phyloP scores from a whole-genome alignment of 1,140 invertebrate species.

The Procambarus clarkii region DNA sequence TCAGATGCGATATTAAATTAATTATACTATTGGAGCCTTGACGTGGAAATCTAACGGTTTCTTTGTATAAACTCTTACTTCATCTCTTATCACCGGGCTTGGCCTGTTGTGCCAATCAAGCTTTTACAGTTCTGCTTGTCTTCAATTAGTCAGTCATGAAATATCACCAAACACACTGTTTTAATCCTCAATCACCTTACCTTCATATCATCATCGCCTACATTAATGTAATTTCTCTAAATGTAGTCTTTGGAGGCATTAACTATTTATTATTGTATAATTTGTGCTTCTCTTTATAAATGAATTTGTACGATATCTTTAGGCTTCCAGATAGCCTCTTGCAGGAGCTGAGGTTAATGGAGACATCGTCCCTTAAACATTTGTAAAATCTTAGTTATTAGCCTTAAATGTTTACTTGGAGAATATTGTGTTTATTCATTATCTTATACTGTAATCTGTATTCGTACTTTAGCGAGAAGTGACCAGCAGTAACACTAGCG shows the following conservation, averaged over 20 bases:
- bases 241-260: slow-evolving; percentile 35
- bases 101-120: not conserved
- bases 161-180: not conserved
- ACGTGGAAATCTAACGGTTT: no score
- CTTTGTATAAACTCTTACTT: no score
- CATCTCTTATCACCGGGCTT: not conserved
- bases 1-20: no score
- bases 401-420: not conserved
- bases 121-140: not conserved
- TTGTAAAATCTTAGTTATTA: not conserved
- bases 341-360: no score
- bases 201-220: not conserved
- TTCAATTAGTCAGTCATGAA: not conserved
- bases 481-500: not conserved
- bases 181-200: not conserved
- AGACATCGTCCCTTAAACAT: no score
- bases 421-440: slow-evolving; percentile 8
- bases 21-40: no score
- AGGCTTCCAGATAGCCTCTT: not conserved
- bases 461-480: slow-evolving; percentile 1
- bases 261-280: slow-evolving; percentile 15
- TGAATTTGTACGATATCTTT: not conserved
- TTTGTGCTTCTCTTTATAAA: not conserved
- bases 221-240: not conserved
- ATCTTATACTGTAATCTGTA: not conserved